Percentiles rank a stretch among this genome's conserved stretches.
phyloP scores from a whole-genome alignment of 2,113 vertebrate genomes.

The Polypterus senegalus region DNA sequence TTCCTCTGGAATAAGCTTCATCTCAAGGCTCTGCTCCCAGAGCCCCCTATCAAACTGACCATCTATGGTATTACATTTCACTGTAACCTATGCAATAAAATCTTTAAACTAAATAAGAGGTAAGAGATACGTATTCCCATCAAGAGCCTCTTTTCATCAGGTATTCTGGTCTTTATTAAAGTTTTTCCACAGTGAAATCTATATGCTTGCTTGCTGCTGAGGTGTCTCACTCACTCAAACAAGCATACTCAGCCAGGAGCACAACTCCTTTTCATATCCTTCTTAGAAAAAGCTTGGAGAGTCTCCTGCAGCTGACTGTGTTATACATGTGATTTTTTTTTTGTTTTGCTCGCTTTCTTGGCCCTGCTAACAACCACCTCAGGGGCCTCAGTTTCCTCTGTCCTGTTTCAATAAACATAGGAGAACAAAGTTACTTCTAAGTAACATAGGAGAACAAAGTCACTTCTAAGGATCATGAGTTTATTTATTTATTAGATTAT shows the following conservation, averaged over 20 bases:
- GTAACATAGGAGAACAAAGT: too few species aligned
- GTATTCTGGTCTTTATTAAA: constrained; percentile 35
- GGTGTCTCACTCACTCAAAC: constrained; percentile 26
- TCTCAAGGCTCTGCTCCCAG: constrained; percentile 29
- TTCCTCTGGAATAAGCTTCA: constrained; percentile 20
- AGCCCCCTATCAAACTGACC: constrained; percentile 37
- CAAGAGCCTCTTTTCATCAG: constrained; percentile 45
- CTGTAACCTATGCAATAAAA: constrained; percentile 41
- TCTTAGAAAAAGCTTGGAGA: too few species aligned
- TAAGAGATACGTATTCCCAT: constrained; percentile 51
- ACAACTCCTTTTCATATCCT: constrained; percentile 8
- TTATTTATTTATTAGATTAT: too few species aligned
- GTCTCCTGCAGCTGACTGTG: too few species aligned
- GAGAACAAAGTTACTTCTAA: too few species aligned
- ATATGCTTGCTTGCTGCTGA: constrained; percentile 40
- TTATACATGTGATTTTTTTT: too few species aligned
- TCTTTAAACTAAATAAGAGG: constrained; percentile 53
- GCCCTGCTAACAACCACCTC: too few species aligned
- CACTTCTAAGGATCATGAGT: too few species aligned
- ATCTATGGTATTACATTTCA: constrained; percentile 43
- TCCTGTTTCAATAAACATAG: too few species aligned
- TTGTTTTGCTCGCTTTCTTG: too few species aligned
- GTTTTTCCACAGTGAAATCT: constrained; percentile 49
- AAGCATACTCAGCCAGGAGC: constrained; percentile 18
- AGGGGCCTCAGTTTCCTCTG: too few species aligned